Evolutionary conservation across 2,888 invertebrate genomes (phyloP).

Genomic region (Copidosoma aretas): DNA sequence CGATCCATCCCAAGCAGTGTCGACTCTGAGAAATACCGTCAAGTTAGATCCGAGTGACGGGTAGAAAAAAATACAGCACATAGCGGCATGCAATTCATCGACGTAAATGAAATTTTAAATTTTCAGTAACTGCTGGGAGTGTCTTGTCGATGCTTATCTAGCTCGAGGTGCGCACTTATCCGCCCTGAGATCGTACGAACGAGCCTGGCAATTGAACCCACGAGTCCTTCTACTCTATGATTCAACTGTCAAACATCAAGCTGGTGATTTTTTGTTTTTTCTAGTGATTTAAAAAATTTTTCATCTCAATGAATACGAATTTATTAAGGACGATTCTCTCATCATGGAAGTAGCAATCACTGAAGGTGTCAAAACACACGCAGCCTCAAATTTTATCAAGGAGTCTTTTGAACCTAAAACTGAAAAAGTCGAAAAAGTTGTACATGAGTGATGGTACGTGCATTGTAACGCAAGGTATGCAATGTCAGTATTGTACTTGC

Average conservation of each 20-base stretch:
- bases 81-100: neutral
- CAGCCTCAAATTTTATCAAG: too few relatives aligned
- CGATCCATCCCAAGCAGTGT: conserved; percentile 77
- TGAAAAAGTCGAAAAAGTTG: too few relatives aligned
- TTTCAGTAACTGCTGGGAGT: conserved; percentile 77
- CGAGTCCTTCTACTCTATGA: conserved; percentile 73
- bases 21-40: conserved; percentile 76
- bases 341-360: too few relatives aligned
- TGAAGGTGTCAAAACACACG: too few relatives aligned
- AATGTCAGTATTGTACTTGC: too few relatives aligned
- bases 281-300: conserved; percentile 5
- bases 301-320: conserved; percentile 3
- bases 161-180: conserved; percentile 89
- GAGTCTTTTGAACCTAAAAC: too few relatives aligned
- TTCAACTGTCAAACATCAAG: conserved; percentile 80
- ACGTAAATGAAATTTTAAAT: conserved; percentile 6
- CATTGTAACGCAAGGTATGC: too few relatives aligned
- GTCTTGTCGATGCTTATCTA: conserved; percentile 88
- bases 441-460: too few relatives aligned
- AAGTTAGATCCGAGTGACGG: conserved; percentile 73
- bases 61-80: conserved; percentile 55
- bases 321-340: too few relatives aligned
- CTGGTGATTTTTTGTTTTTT: conserved; percentile 59
- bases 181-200: conserved; percentile 84
- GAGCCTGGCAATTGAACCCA: conserved; percentile 73